Evolutionary conservation across 2,888 invertebrate genomes (phyloP).

Genomic region (Amphipoea oculea): DNA sequence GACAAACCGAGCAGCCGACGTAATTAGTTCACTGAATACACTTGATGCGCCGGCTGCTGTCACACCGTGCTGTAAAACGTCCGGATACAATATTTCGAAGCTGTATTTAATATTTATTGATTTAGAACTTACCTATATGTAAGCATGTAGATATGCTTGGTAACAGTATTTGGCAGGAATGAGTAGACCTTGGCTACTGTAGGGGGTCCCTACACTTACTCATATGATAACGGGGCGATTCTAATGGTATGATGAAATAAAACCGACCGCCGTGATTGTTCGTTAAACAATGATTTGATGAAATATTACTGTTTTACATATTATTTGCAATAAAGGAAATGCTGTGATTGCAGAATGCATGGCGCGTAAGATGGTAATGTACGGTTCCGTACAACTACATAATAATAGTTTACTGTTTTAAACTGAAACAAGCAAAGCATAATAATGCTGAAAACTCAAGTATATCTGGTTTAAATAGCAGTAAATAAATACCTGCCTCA

Average conservation of each 20-base stretch:
- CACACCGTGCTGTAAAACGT: conserved; percentile 67
- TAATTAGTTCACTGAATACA: conserved; percentile 86
- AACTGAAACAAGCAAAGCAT: neutral
- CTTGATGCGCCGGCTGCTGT: conserved; percentile 70
- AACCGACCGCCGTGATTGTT: neutral
- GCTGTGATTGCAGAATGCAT: neutral
- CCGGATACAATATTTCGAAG: neutral
- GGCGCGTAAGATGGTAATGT: neutral
- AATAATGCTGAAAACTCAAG: neutral
- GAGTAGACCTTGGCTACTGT: neutral
- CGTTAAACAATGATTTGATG: neutral
- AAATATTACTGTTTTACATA: neutral
- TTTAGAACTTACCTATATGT: neutral
- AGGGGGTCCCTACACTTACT: neutral
- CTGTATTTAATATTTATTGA: neutral
- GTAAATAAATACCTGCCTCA: no score
- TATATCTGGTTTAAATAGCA: neutral
- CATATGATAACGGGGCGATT: neutral
- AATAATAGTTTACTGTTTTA: neutral
- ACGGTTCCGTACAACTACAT: neutral
- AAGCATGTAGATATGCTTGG: neutral
- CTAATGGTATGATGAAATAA: neutral
- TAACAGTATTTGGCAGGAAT: neutral
- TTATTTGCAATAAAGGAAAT: neutral
- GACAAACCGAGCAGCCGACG: conserved; percentile 83